Evolutionary conservation across 2,888 invertebrate species (phyloP), one percentile per base, ranked within the genome.

Genomic region (Ormyrus thymus): DNA sequence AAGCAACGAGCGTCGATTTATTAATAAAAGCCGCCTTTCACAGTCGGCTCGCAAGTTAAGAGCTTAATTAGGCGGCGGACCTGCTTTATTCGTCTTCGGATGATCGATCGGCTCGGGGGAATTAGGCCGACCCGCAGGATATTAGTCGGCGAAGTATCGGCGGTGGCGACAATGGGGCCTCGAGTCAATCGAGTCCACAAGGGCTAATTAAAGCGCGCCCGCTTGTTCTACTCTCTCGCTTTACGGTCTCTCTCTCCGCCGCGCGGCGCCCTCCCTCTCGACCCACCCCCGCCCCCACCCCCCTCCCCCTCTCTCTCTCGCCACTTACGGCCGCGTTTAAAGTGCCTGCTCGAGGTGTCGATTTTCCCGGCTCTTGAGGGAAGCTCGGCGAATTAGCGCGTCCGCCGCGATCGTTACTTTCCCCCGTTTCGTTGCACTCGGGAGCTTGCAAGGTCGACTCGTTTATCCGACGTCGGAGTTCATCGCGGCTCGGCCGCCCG

Each of bases 171-270:
- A 80, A 76, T 76, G 70, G 77, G 70, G 77, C 73, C 59, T 9
- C 73, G 68, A 70, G 74, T 74, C 77, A 48, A 65, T 79, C 78
- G 68, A 73, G 56, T 73, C 59, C 72, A 68, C 72, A 58, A 79
- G 76, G 62, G 72, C 76, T 79, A 79, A 79, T 79, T 79, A 72
- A 76, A 76, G 76, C 66, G 56, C 15, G 8, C 66, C 29, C 7
- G 62, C 9, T 51, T 59, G 29, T 29, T 50, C 50, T n/a, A 10
- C 53, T 61, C 45, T 11, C 53, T 58, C 45, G 43, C 62, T 62
- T 5, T 29, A 29, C 29, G 3, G 29, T 29, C 4, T 29, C 29
- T 29, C 29, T 4, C 29, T 29, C 29, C 29, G 29, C 29, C 29
- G 29, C 29, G 29, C 29, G 29, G 29, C 29, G 43, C 45, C 51